Evolutionary conservation across 2,797 vertebrate genomes (phyloP).

Genomic region (Chiroxiphia lanceolata): DNA sequence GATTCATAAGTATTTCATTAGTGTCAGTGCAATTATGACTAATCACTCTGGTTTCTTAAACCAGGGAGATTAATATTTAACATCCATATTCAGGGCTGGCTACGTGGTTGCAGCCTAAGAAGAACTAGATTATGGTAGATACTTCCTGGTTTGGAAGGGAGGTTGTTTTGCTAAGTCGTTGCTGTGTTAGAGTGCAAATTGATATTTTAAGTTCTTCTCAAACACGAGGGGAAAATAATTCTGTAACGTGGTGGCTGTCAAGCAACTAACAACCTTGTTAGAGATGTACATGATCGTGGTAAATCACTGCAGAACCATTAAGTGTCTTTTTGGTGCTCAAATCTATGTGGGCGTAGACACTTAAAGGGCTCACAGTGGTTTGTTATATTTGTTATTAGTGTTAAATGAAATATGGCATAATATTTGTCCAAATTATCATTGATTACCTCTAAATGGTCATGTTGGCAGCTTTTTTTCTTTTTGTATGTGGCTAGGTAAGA

Average conservation of each 20-base stretch:
- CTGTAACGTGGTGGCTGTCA: neutral
- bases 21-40: slow-evolving; percentile 31
- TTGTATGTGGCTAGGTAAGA: neutral
- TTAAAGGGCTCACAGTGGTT: neutral
- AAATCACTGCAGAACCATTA: neutral
- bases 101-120: neutral
- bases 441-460: neutral
- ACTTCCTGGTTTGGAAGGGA: neutral
- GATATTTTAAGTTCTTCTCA: neutral
- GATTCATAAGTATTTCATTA: neutral
- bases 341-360: neutral
- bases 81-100: neutral
- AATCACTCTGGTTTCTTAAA: neutral
- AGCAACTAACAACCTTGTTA: neutral
- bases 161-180: neutral
- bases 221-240: neutral
- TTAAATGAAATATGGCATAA: neutral
- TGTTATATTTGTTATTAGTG: neutral
- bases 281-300: rapidly evolving
- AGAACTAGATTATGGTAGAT: neutral
- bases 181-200: neutral
- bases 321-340: neutral
- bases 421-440: neutral
- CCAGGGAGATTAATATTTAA: neutral
- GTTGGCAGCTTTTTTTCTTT: neutral